Conservation (phyloP, 1,140 invertebrate species). For the Cyphomyrmex costatus region DNA sequence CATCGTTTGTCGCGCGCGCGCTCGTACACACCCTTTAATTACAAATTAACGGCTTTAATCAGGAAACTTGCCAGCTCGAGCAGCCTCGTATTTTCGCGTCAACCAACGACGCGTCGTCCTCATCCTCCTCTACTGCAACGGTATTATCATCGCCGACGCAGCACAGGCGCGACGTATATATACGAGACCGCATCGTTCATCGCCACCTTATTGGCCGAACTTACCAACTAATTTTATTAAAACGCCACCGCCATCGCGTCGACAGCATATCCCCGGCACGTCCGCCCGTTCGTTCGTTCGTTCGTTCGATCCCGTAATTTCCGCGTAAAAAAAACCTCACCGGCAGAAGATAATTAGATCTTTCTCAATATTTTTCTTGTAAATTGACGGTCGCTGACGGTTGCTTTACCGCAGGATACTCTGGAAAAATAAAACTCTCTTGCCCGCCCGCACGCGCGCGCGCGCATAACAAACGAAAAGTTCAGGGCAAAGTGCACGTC, state of each 20-base stretch:
- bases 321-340: slow-evolving; percentile 24
- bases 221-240: slow-evolving; percentile 83
- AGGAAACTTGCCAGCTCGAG: slow-evolving; percentile 79
- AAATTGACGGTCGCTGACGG: slow-evolving; percentile 10
- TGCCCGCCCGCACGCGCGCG: not conserved
- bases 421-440: not conserved
- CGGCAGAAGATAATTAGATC: slow-evolving; percentile 32
- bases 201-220: slow-evolving; percentile 78
- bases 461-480: slow-evolving; percentile 3
- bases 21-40: slow-evolving; percentile 79
- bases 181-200: slow-evolving; percentile 75
- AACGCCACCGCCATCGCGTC: slow-evolving; percentile 54
- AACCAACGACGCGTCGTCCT: slow-evolving; percentile 60
- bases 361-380: slow-evolving; percentile 35
- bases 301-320: slow-evolving; percentile 31
- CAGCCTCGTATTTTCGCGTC: slow-evolving; percentile 79
- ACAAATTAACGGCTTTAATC: slow-evolving; percentile 83
- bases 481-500: slow-evolving; percentile 26
- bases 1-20: slow-evolving; percentile 63
- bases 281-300: not conserved
- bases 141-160: slow-evolving; percentile 79
- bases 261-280: slow-evolving; percentile 1
- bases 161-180: slow-evolving; percentile 65
- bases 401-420: not conserved
- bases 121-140: slow-evolving; percentile 50